These are phyloP conservation scores for Eublepharis macularius DNA, from an alignment of 2,113 vertebrate genomes.

Conservation along the genomic window DNA sequence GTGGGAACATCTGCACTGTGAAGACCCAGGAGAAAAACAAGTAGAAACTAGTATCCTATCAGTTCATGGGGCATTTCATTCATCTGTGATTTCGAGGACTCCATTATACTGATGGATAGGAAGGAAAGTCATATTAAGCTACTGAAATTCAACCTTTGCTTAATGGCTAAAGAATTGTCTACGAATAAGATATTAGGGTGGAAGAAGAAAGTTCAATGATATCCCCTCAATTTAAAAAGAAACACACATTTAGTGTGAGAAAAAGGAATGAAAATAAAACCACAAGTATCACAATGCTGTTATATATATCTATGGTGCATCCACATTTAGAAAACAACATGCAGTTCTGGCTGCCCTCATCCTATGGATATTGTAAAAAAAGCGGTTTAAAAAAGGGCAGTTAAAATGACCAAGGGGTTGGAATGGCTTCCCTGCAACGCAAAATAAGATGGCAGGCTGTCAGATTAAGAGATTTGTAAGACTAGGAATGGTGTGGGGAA, in stretches of 20 bases:
- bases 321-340: neutral
- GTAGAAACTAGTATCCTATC: neutral
- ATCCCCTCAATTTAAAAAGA: neutral
- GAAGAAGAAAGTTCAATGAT: neutral
- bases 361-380: neutral
- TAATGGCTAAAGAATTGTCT: neutral
- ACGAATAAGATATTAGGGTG: neutral
- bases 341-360: neutral
- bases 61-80: neutral
- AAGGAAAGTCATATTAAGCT: neutral
- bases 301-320: neutral
- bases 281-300: neutral
- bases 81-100: neutral
- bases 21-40: neutral
- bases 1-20: neutral
- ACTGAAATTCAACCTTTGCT: neutral
- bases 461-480: neutral
- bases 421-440: neutral
- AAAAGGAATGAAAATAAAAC: neutral
- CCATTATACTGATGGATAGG: neutral
- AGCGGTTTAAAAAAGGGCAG: neutral
- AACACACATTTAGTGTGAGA: neutral
- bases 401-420: neutral
- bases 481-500: neutral
- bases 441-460: neutral